Conservation (phyloP, 2,113 vertebrate genomes). For the Suricata suricatta region DNA sequence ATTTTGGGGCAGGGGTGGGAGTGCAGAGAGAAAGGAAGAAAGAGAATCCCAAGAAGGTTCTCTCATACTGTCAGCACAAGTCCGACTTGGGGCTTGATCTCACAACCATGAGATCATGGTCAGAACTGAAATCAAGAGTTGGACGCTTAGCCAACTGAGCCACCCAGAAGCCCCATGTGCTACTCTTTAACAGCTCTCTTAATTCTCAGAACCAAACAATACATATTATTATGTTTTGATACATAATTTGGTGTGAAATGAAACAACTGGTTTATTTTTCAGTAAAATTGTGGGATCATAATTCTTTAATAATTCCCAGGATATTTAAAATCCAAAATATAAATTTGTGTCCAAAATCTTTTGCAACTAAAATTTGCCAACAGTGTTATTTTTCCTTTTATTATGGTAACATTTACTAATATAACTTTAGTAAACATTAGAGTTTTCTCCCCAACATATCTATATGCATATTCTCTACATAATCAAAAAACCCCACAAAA, state of each 20-base stretch:
- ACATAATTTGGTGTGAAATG: not conserved
- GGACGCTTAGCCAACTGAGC: no score
- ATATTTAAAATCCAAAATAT: not conserved
- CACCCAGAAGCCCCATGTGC: no score
- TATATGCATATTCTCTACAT: not conserved
- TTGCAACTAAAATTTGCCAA: not conserved
- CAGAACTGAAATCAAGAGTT: no score
- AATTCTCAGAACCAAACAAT: not conserved
- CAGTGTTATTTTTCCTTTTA: not conserved
- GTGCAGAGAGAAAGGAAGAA: no score
- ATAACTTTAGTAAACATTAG: not conserved
- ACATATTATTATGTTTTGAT: not conserved
- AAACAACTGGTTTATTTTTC: not conserved
- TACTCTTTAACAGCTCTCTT: conserved; percentile 2
- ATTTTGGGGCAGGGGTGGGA: no score
- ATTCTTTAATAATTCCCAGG: not conserved
- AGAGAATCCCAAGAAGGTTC: no score
- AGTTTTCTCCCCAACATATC: not conserved
- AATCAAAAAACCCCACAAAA: not conserved
- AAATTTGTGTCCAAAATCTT: not conserved
- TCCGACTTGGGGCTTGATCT: no score
- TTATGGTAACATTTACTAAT: not conserved
- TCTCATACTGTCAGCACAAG: no score
- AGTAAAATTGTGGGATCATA: not conserved
- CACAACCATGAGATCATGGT: no score